These are phyloP conservation scores for Dryas iulia DNA, from an alignment of 1,140 invertebrate species.

Conservation along the genomic window DNA sequence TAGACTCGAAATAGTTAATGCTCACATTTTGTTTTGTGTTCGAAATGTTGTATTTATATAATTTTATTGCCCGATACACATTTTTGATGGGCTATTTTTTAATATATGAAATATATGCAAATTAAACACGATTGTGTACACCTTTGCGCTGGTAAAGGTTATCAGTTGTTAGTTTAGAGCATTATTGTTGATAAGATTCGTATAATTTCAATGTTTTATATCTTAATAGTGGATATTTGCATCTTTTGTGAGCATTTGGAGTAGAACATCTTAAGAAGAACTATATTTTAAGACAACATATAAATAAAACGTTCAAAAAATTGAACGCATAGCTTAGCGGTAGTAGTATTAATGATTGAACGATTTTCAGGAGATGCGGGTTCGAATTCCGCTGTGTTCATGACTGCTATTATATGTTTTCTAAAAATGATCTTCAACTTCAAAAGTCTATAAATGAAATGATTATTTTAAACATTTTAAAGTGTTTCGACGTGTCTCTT, in stretches of 20 bases:
- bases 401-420: no score
- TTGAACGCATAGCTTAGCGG: no score
- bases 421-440: no score
- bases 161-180: background rate
- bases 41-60: background rate
- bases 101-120: background rate
- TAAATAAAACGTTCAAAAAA: background rate
- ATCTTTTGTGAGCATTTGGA: background rate
- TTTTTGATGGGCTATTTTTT: background rate
- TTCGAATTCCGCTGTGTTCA: no score
- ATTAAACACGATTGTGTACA: background rate
- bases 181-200: background rate
- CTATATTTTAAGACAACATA: background rate
- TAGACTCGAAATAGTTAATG: slow-evolving; percentile 36
- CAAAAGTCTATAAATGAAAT: no score
- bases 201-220: background rate
- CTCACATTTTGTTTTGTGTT: slow-evolving; percentile 29
- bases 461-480: no score
- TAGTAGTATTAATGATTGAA: no score
- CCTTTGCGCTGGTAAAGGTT: background rate
- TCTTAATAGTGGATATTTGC: background rate
- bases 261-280: background rate
- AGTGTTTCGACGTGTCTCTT: no score
- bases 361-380: no score
- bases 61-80: background rate